Evolutionary conservation across 2,113 vertebrate genomes (phyloP).

Genomic region (Coreoperca whiteheadi): DNA sequence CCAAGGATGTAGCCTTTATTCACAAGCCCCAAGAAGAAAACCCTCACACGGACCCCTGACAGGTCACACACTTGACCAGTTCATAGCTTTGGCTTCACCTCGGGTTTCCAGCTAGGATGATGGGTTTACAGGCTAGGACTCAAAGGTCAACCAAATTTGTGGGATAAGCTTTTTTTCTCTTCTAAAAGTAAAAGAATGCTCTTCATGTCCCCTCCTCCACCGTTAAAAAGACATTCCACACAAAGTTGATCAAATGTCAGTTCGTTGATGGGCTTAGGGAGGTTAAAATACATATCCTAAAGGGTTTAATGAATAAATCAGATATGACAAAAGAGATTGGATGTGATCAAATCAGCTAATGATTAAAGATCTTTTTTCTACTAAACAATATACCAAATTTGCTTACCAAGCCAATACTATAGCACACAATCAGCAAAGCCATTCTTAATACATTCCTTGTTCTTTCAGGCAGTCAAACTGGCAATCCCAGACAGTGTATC

Average conservation of each 20-base stretch:
- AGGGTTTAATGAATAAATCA: neutral
- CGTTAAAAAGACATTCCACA: slow-evolving; percentile 47
- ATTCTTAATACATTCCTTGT: neutral
- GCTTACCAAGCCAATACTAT: neutral
- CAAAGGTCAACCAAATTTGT: slow-evolving; percentile 69
- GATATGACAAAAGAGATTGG: slow-evolving; percentile 3
- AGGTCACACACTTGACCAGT: slow-evolving; percentile 76
- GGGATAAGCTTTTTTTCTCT: slow-evolving; percentile 45
- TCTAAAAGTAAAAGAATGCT: slow-evolving; percentile 56
- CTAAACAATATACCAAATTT: slow-evolving; percentile 14
- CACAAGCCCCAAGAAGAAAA: slow-evolving; percentile 41
- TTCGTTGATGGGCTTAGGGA: neutral
- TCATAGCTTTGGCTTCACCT: slow-evolving; percentile 57
- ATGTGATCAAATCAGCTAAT: slow-evolving; percentile 4
- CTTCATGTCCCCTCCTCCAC: slow-evolving; percentile 30
- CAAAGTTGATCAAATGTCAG: slow-evolving; percentile 53
- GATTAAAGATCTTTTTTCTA: slow-evolving; percentile 1
- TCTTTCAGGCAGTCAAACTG: neutral
- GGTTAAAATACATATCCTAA: neutral
- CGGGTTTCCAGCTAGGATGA: slow-evolving; percentile 58
- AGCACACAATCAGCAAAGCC: slow-evolving; percentile 6
- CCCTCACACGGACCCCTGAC: slow-evolving; percentile 62
- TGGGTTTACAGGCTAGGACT: slow-evolving; percentile 56
- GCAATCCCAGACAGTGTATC: slow-evolving; percentile 1
- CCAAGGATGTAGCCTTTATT: slow-evolving; percentile 75